Evolutionary conservation across 2,888 invertebrate species (phyloP), one percentile per base, ranked within the genome.

Genomic region (Carabus problematicus): DNA sequence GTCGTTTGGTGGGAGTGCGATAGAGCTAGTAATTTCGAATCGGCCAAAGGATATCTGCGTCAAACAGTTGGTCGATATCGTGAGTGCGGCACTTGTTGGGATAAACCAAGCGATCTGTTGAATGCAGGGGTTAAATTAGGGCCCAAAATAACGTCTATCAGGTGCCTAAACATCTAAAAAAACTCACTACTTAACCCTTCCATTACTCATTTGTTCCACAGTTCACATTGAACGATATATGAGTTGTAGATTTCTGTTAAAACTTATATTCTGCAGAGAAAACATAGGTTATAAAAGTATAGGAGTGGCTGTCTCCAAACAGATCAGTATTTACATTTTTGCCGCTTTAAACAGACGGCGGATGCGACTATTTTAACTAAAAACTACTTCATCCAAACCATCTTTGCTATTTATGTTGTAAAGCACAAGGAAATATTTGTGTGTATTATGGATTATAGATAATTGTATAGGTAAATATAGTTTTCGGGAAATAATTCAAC

Each of bases 1-100:
- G 43, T 66, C 58, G 58, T 66, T 66, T 66, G 66, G 66, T 14
- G 9, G 56, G 41, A 66, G 58, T 49, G 40, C 29, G 66, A 66
- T 43, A 14, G 16, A 14, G 19, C 49, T 66, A 59, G 39, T 59
- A 66, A 66, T 66, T 66, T 66, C 39, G 39, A 14, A 12, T 59
- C 66, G 66, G 58, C 58, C 41, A 66, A 39, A 14, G 58, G 66
- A 47, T 66, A 18, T 11, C n/a, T 14, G 16, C 18, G 11, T 39
- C 43, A n/a, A 3, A 66, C 58, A 16, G 52, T 56, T 59, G 66
- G 66, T 66, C 66, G 66, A 66, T 66, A 66, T 47, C 56, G 56
- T 47, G 66, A 66, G 66, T 66, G 66, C 66, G 66, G 66, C 66
- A 66, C 66, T 66, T 66, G 66, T 66, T 29, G 16, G 59, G 49